Evolutionary conservation across 2,888 invertebrate species (phyloP), one percentile per base, ranked within the genome.

Genomic region (Augochlorella aurata): DNA sequence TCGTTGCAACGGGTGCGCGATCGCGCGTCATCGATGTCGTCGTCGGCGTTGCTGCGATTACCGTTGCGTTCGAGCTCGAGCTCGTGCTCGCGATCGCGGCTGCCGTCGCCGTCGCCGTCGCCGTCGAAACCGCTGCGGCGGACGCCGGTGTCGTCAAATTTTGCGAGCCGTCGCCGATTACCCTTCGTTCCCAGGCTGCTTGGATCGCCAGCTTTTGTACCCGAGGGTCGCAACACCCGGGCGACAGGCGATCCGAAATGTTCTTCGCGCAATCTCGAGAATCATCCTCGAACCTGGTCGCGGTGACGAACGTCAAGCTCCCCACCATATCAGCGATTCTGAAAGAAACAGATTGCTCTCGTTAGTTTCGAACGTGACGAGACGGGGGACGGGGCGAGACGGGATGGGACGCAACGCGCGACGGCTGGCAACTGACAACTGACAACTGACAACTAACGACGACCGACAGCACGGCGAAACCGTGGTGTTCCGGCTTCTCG

Each of bases 251-350:
- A 14, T 61, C 63, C 65, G 24, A 52, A 12, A 66, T 38, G 47
- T 44, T 21, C 18, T 47, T 14, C 61, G 45, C 29, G 1, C 47
- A 69, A 58, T 82, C 78, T 16, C 58, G 71, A 50, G 63, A 69
- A 68, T 68, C 77, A 74, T 72, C 65, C 45, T 74, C 71, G 66
- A 78, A 65, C 81, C 79, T 38, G n/a, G 68, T 74, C 4, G 73
- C 61, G 38, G 73, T 77, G 65, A 52, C 45, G 58, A 44, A 61
- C 24, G 54, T 58, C 12, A 74, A 69, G 61, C 80, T 80, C 49
- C 50, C 85, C 75, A 77, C 70, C 88, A 78, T 77, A 68, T 80
- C 87, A 72, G 65, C 79, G 71, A 61, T 45, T 74, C 88, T 88
- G 83, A 65, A 88, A 88, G 67, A 81, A 21, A 80, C 50, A n/a